Conservation (phyloP, 2,797 vertebrate genomes). For the Denticeps clupeoides region DNA sequence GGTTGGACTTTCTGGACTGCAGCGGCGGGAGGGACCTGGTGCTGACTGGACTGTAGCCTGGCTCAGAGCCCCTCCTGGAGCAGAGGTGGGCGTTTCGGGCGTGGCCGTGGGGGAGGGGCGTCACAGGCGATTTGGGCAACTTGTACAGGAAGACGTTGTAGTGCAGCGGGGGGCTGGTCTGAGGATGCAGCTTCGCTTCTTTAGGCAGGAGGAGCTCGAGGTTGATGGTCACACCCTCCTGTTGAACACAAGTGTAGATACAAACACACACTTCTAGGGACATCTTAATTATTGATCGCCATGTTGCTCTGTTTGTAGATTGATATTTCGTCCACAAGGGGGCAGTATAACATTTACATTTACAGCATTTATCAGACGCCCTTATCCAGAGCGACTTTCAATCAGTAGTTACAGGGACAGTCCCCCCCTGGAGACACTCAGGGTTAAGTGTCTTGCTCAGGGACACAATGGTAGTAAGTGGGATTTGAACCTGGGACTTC, state of each 20-base stretch:
- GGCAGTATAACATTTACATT: no score
- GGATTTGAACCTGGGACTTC: no score
- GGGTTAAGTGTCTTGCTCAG: no score
- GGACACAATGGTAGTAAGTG: no score
- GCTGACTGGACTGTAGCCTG: slow-evolving; percentile 44
- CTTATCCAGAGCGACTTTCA: no score
- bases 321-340: no score
- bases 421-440: no score
- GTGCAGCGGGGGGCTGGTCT: slow-evolving; percentile 46
- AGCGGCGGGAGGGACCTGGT: slow-evolving; percentile 55
- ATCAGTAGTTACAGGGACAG: no score
- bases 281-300: neutral
- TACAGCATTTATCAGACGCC: no score
- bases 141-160: slow-evolving; percentile 68
- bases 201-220: slow-evolving; percentile 65
- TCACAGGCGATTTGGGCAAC: slow-evolving; percentile 42
- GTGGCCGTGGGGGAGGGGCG: slow-evolving; percentile 23
- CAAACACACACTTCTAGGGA: slow-evolving; percentile 10
- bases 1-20: slow-evolving; percentile 31
- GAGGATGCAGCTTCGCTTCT: slow-evolving; percentile 50
- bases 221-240: slow-evolving; percentile 64
- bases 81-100: slow-evolving; percentile 25
- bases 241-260: slow-evolving; percentile 35
- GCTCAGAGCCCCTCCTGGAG: slow-evolving; percentile 30
- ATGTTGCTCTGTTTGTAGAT: no score